A percentile compares a stretch with the other conserved stretches of the same genome.
phyloP scores from a whole-genome alignment of 2,797 vertebrate species.

The Melanitta fusca region DNA sequence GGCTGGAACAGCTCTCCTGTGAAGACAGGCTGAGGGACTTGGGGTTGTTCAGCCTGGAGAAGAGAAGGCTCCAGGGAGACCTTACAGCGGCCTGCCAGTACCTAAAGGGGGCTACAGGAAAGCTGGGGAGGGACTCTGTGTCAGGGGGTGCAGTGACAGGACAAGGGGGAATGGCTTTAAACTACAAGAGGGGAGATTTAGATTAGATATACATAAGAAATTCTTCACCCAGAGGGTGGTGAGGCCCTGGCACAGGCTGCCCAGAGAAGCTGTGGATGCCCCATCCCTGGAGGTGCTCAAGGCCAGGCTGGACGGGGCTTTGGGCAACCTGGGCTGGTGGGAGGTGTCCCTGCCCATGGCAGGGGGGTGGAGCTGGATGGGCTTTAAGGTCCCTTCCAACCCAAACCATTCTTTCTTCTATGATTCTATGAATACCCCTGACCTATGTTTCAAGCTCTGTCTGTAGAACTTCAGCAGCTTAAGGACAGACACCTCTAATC shows the following conservation, averaged over 20 bases:
- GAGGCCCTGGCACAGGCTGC: background rate
- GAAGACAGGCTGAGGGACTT: too few relatives aligned
- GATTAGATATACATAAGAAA: background rate
- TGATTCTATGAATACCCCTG: background rate
- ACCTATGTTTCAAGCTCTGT: background rate
- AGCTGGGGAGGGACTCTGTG: too few relatives aligned
- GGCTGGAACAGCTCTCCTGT: too few relatives aligned
- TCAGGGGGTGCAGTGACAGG: background rate
- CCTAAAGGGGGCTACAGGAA: too few relatives aligned
- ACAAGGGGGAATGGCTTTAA: background rate
- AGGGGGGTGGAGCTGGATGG: background rate
- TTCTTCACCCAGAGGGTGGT: background rate
- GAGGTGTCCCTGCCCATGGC: background rate
- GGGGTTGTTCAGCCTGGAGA: too few relatives aligned
- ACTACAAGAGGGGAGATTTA: background rate
- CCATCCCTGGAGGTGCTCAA: background rate
- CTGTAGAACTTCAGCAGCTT: background rate
- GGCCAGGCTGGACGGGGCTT: background rate
- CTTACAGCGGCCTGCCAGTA: too few relatives aligned
- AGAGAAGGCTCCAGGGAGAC: too few relatives aligned
- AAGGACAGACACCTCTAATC: background rate
- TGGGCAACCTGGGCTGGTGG: background rate
- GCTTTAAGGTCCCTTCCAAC: background rate
- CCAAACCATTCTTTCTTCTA: background rate
- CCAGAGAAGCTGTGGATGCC: background rate